These are phyloP conservation scores for Polydrusus tereticollis DNA, from an alignment of 2,888 invertebrate genomes.

Conservation along the genomic window DNA sequence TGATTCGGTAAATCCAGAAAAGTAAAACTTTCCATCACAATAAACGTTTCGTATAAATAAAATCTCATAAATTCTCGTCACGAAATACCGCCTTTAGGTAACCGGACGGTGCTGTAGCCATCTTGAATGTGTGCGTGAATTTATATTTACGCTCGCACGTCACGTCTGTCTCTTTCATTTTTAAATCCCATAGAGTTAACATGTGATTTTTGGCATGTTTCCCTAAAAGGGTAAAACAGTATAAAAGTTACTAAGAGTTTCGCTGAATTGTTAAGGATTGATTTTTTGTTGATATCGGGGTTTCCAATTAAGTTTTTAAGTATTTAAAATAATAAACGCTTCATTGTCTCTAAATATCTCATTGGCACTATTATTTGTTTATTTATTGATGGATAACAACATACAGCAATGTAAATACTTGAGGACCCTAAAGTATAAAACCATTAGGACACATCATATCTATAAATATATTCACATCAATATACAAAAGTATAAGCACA, in stretches of 20 bases:
- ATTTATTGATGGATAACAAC: no score
- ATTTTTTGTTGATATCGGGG: no score
- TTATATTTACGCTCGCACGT: constrained; percentile 18
- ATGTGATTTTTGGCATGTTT: constrained; percentile 31
- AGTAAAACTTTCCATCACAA: constrained; percentile 23
- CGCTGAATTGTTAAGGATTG: not conserved
- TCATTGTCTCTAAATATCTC: no score
- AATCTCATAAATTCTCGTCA: constrained; percentile 33
- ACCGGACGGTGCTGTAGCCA: constrained; percentile 40
- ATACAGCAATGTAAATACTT: no score
- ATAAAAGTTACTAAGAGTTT: not conserved
- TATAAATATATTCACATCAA: no score
- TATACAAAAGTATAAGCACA: no score
- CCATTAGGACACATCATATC: no score
- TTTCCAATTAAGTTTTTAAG: no score
- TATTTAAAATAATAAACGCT: no score
- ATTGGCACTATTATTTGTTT: no score
- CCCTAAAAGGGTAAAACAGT: not conserved
- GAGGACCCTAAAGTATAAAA: no score
- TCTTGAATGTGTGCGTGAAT: constrained; percentile 36
- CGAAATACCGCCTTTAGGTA: constrained; percentile 38
- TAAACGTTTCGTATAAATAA: constrained; percentile 33
- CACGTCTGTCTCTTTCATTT: constrained; percentile 33
- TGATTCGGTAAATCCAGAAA: constrained; percentile 23
- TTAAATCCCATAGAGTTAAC: constrained; percentile 38